Percentiles rank a stretch among this genome's conserved stretches.
These are phyloP conservation scores for Corythornis madagascariensis DNA, from an alignment of 2,113 vertebrate genomes.

Conservation along the genomic window DNA sequence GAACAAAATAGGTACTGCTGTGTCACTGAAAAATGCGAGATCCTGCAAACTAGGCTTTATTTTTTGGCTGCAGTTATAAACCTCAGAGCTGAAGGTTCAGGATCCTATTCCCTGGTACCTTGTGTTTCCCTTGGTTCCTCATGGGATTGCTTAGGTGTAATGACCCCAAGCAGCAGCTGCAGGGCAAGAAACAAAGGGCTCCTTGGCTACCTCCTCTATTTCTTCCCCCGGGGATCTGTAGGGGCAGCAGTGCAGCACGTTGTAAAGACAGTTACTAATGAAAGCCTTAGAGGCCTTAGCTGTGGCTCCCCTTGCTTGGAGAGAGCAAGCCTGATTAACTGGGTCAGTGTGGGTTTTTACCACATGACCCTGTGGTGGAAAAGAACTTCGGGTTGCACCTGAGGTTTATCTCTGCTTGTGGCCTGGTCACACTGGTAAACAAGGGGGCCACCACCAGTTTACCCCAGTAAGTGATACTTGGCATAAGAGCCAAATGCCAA, in stretches of 20 bases:
- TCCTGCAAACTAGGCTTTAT: not conserved
- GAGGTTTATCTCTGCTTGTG: accelerated
- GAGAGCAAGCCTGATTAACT: not conserved
- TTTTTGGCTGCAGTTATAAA: not conserved
- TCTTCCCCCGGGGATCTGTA: not conserved
- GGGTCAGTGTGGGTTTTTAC: accelerated
- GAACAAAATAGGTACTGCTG: not conserved
- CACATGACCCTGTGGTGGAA: accelerated
- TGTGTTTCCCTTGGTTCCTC: not conserved
- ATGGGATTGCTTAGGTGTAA: not conserved
- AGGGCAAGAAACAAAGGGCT: not conserved
- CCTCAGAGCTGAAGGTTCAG: not conserved
- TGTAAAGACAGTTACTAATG: not conserved
- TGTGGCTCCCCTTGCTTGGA: not conserved
- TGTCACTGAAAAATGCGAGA: not conserved
- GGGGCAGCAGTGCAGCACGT: not conserved
- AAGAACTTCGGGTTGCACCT: not conserved
- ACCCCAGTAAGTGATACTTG: not conserved
- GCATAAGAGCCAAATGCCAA: not conserved
- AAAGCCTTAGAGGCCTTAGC: not conserved
- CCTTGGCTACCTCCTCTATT: not conserved
- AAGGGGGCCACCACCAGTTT: not conserved
- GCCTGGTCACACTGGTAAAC: not conserved
- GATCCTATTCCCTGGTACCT: not conserved
- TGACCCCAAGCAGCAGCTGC: not conserved